phyloP scores from a whole-genome alignment of 2,888 invertebrate genomes.

The Phortica okadai region DNA sequence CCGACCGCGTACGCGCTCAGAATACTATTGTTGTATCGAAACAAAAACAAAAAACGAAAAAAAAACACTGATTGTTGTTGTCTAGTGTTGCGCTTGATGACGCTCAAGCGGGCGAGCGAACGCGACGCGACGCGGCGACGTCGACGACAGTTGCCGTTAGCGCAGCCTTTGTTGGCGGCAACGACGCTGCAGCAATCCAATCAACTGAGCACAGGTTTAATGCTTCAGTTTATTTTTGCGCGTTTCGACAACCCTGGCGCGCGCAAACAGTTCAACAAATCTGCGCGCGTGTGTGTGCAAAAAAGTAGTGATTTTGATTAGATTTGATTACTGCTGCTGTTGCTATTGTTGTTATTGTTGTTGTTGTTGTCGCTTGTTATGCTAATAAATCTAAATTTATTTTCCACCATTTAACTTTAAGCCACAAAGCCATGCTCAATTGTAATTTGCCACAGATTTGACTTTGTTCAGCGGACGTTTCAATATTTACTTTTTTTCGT shows the following conservation, averaged over 20 bases:
- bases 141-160: neutral
- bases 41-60: slow-evolving; percentile 8
- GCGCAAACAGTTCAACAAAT: neutral
- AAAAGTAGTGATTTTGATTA: slow-evolving; percentile 4
- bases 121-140: neutral
- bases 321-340: slow-evolving; percentile 22
- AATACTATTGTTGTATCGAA: neutral
- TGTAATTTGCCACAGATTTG: slow-evolving; percentile 41
- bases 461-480: slow-evolving; percentile 58
- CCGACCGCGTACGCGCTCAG: slow-evolving; percentile 38
- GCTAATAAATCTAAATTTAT: slow-evolving; percentile 61
- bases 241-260: neutral
- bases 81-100: slow-evolving; percentile 20
- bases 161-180: slow-evolving; percentile 8
- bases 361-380: slow-evolving; percentile 40
- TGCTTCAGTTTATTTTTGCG: too few species aligned
- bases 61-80: too few species aligned
- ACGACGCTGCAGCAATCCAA: neutral
- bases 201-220: too few species aligned
- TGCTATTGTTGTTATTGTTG: slow-evolving; percentile 43
- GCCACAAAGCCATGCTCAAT: slow-evolving; percentile 16
- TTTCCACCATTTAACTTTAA: slow-evolving; percentile 37
- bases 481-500: slow-evolving; percentile 38
- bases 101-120: slow-evolving; percentile 4
- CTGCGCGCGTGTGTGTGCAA: neutral